Evolutionary conservation across 2,797 vertebrate species (phyloP).

Genomic region (Neomorphus geoffroyi): DNA sequence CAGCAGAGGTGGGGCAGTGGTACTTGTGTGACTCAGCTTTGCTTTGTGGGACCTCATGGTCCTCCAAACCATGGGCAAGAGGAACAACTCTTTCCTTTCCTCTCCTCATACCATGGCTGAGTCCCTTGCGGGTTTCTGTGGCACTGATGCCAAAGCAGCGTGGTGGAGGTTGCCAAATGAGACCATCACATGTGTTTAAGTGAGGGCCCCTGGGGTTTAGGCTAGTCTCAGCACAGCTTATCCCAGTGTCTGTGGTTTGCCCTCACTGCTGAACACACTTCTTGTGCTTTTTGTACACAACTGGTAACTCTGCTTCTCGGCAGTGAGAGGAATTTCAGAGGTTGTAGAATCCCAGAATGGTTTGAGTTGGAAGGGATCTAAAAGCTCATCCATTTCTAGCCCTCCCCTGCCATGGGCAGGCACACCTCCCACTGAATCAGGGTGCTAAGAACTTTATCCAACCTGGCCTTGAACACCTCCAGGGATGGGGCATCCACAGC

Average conservation of each 20-base stretch:
- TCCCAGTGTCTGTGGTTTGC: not conserved
- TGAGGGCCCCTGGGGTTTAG: not conserved
- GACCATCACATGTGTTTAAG: not conserved
- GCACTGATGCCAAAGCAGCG: rapidly evolving
- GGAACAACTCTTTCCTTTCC: not conserved
- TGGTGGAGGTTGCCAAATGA: not conserved
- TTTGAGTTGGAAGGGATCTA: too few species aligned
- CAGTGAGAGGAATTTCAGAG: too few species aligned
- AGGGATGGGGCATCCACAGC: too few species aligned
- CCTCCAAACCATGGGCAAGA: not conserved
- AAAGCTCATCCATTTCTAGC: too few species aligned
- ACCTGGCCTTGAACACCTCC: too few species aligned
- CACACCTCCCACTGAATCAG: too few species aligned
- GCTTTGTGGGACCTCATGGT: not conserved
- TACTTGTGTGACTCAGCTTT: not conserved
- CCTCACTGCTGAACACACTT: not conserved
- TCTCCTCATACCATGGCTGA: not conserved
- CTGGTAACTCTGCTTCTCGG: not conserved
- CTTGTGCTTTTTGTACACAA: rapidly evolving
- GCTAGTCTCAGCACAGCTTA: not conserved
- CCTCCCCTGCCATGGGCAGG: too few species aligned
- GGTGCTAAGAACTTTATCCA: too few species aligned
- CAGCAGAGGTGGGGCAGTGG: not conserved
- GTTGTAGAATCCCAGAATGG: too few species aligned
- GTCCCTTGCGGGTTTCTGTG: not conserved